Conservation (phyloP, 2,888 invertebrate species). For the Drosophila quinaria region DNA sequence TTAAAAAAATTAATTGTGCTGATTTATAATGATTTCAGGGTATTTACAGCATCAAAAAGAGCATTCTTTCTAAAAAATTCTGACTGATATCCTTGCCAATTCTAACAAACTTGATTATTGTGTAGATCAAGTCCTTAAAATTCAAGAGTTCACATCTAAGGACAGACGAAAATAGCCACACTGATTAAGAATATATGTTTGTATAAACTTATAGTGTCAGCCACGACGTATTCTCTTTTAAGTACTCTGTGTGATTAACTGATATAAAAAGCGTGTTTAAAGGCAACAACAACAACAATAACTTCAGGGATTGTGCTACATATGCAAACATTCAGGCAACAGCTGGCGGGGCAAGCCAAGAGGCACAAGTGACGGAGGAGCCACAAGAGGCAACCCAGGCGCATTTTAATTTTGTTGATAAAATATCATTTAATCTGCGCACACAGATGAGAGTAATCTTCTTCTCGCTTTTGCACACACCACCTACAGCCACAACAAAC, state of each 20-base stretch:
- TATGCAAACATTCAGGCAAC: slow-evolving; percentile 37
- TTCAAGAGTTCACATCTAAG: neutral
- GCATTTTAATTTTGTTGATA: slow-evolving; percentile 77
- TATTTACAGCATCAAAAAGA: no score
- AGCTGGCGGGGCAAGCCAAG: slow-evolving; percentile 21
- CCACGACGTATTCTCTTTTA: neutral
- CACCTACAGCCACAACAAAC: slow-evolving; percentile 3
- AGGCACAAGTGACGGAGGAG: slow-evolving; percentile 9
- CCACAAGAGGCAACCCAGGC: slow-evolving; percentile 25
- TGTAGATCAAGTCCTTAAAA: neutral
- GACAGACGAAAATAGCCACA: neutral
- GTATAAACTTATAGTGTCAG: neutral
- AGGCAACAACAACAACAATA: slow-evolving; percentile 26
- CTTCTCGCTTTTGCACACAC: neutral
- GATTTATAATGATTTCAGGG: no score
- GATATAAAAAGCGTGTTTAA: slow-evolving; percentile 2
- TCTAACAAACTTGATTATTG: neutral
- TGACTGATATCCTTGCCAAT: no score
- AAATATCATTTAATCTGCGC: slow-evolving; percentile 76
- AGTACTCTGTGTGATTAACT: neutral
- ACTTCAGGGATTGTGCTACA: slow-evolving; percentile 38
- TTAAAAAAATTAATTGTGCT: no score
- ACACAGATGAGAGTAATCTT: slow-evolving; percentile 45
- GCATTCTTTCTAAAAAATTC: no score
- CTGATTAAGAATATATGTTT: neutral